Conservation (phyloP, 2,797 vertebrate species). For the Calcarius lapponicus region DNA sequence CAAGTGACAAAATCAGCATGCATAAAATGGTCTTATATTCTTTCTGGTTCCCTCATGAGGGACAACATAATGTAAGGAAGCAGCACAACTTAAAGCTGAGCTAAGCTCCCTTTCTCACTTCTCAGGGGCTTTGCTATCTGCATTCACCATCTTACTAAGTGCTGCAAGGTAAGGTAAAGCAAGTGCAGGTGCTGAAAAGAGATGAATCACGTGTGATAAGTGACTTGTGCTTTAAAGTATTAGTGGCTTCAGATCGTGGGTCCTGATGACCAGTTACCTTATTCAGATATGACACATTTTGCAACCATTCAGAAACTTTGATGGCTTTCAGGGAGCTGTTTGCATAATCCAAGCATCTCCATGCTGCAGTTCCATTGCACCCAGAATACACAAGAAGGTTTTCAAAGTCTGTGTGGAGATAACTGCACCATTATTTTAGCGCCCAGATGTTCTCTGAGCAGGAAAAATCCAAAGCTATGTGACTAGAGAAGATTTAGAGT, state of each 20-base stretch:
- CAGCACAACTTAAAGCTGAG: neutral
- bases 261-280: neutral
- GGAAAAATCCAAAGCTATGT: neutral
- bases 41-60: neutral
- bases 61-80: neutral
- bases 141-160: neutral
- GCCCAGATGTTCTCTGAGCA: neutral
- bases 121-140: neutral
- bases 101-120: neutral
- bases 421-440: neutral
- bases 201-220: neutral
- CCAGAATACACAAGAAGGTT: neutral
- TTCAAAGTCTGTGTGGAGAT: neutral
- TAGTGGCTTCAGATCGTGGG: neutral
- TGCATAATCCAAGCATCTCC: accelerated
- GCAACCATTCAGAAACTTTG: neutral
- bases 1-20: conserved; percentile 16
- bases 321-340: neutral
- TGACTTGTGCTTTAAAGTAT: neutral
- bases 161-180: neutral
- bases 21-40: neutral
- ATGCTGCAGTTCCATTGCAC: neutral
- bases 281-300: neutral
- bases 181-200: neutral
- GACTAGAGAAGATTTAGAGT: neutral